These are phyloP conservation scores for Lineus longissimus DNA, from an alignment of 1,140 invertebrate genomes.

Conservation along the genomic window DNA sequence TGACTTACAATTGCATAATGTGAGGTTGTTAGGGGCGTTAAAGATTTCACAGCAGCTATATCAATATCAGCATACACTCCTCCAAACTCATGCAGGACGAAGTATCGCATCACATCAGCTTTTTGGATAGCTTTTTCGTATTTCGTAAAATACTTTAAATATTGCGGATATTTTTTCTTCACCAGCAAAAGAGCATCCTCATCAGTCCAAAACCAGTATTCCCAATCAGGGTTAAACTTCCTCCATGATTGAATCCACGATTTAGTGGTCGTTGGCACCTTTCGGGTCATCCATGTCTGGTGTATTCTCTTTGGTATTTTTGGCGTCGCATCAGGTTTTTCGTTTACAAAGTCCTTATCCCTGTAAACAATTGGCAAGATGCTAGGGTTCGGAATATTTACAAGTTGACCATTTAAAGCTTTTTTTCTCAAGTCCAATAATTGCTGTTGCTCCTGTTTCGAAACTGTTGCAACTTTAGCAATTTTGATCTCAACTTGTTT, in stretches of 20 bases:
- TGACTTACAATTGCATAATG: not conserved
- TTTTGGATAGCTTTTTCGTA: not conserved
- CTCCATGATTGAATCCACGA: not conserved
- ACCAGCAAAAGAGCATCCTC: not conserved
- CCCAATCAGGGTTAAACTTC: slow-evolving; percentile 1
- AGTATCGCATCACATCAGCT: slow-evolving; percentile 5
- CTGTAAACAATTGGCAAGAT: too few relatives aligned
- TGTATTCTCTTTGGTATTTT: not conserved
- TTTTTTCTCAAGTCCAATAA: too few relatives aligned
- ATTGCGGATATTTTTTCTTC: slow-evolving; percentile 1
- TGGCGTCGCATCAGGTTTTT: not conserved
- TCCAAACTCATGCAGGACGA: not conserved
- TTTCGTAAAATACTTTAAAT: not conserved
- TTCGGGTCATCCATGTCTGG: not conserved
- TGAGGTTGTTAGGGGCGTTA: not conserved
- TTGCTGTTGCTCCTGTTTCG: too few relatives aligned
- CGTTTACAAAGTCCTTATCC: too few relatives aligned
- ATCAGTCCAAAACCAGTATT: slow-evolving; percentile 4
- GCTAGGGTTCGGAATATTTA: too few relatives aligned
- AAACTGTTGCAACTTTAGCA: too few relatives aligned
- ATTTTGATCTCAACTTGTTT: too few relatives aligned
- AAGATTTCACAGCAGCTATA: not conserved
- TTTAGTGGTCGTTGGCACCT: not conserved
- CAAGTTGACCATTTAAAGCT: too few relatives aligned
- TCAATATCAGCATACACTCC: slow-evolving; percentile 4